Evolutionary conservation across 2,113 vertebrate species (phyloP).

Genomic region (Nothocercus nigrocapillus): DNA sequence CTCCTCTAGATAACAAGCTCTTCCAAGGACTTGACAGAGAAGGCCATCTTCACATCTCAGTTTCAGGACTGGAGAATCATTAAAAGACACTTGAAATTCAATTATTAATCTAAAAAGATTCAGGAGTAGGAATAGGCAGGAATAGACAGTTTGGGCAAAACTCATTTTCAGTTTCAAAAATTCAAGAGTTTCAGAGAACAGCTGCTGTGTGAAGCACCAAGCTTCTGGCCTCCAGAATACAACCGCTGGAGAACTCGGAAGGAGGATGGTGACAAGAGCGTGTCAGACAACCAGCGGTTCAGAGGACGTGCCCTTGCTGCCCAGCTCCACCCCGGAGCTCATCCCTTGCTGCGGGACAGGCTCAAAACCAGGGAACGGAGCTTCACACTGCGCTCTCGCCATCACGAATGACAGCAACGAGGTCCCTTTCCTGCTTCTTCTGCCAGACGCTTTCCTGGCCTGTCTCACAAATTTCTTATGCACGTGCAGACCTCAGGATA

Average conservation of each 20-base stretch:
- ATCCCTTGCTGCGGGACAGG: not conserved
- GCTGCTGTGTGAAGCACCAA: not conserved
- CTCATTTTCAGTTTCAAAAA: not conserved
- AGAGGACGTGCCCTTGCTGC: not conserved
- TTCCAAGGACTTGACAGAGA: not conserved
- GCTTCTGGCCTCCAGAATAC: accelerated
- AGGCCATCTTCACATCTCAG: not conserved
- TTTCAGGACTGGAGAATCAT: accelerated
- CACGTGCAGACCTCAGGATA: not conserved
- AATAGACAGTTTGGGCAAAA: not conserved
- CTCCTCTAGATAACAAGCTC: accelerated
- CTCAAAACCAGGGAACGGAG: not conserved
- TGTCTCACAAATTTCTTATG: not conserved
- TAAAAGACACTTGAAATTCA: not conserved
- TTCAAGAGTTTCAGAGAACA: not conserved
- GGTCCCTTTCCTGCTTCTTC: not conserved
- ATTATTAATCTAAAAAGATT: not conserved
- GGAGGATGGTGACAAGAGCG: too few relatives aligned
- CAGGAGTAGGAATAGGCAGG: not conserved
- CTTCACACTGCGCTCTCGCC: too few relatives aligned
- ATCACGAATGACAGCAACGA: not conserved
- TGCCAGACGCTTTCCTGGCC: not conserved
- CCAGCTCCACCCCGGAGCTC: too few relatives aligned
- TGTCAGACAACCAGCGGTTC: accelerated
- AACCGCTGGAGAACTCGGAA: not conserved